Conservation (phyloP, 2,888 invertebrate genomes). For the Acrobasis suavella region DNA sequence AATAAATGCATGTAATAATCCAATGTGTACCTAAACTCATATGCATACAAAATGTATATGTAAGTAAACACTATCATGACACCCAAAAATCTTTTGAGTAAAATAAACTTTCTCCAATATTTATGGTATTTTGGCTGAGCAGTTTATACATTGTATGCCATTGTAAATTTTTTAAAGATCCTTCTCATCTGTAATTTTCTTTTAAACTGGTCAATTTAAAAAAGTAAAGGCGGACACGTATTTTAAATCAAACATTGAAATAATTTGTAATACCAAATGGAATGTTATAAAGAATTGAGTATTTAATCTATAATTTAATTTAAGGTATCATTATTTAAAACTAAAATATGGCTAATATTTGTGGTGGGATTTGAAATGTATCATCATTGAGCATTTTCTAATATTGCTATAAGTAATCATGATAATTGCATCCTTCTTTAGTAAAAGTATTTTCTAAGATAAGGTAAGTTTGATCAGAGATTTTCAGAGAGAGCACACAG, state of each 20-base stretch:
- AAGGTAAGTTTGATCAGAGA: not conserved
- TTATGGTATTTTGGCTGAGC: too few relatives aligned
- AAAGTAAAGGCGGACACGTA: too few relatives aligned
- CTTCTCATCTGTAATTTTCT: too few relatives aligned
- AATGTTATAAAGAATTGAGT: slow-evolving; percentile 6
- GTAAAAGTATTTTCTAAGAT: slow-evolving; percentile 5
- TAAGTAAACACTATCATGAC: too few relatives aligned
- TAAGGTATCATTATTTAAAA: not conserved
- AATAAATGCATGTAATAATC: too few relatives aligned
- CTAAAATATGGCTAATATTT: slow-evolving; percentile 18
- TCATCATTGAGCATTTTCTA: slow-evolving; percentile 10
- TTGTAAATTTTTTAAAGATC: too few relatives aligned
- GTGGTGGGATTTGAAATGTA: slow-evolving; percentile 19
- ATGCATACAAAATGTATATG: too few relatives aligned
- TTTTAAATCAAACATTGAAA: not conserved
- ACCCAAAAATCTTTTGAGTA: too few relatives aligned
- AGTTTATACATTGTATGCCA: too few relatives aligned
- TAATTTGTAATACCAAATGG: slow-evolving; percentile 21
- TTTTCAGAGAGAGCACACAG: not conserved
- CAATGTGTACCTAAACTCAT: too few relatives aligned
- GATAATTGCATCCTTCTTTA: not conserved
- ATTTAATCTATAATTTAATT: slow-evolving; percentile 8
- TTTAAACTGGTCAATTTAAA: too few relatives aligned
- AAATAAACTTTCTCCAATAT: too few relatives aligned
- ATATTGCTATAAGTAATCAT: not conserved